Evolutionary conservation across 2,888 invertebrate genomes (phyloP).

Genomic region (Amphimallon solstitiale): DNA sequence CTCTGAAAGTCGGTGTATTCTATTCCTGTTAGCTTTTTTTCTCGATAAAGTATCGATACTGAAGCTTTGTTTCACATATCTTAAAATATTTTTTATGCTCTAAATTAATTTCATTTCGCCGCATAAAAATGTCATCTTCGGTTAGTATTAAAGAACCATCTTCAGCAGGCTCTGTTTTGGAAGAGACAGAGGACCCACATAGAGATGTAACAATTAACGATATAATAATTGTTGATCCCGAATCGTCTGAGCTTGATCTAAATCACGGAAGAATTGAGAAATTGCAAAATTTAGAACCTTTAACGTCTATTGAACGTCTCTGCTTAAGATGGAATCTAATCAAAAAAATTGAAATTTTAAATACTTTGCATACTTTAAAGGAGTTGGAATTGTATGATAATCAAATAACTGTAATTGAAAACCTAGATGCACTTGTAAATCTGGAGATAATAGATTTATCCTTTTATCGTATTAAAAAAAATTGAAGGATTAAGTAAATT

Average conservation of each 20-base stretch:
- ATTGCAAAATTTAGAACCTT: slow-evolving; percentile 83
- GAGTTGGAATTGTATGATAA: slow-evolving; percentile 98
- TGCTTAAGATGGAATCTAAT: slow-evolving; percentile 95
- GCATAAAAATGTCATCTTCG: too few relatives aligned
- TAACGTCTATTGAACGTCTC: slow-evolving; percentile 80
- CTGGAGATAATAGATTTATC: slow-evolving; percentile 94
- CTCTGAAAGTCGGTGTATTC: too few relatives aligned
- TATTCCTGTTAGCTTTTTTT: too few relatives aligned
- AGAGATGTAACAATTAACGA: slow-evolving; percentile 66
- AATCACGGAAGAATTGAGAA: slow-evolving; percentile 89
- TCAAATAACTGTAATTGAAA: slow-evolving; percentile 92
- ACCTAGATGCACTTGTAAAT: slow-evolving; percentile 86
- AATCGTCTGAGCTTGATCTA: slow-evolving; percentile 81
- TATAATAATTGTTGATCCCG: slow-evolving; percentile 73
- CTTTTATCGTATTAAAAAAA: slow-evolving; percentile 90
- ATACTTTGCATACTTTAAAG: slow-evolving; percentile 77
- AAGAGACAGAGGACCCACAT: slow-evolving; percentile 33
- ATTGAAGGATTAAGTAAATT: slow-evolving; percentile 85
- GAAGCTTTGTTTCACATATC: too few relatives aligned
- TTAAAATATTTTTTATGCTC: too few relatives aligned
- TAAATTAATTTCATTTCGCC: too few relatives aligned
- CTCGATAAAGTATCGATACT: too few relatives aligned
- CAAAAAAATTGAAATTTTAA: slow-evolving; percentile 90
- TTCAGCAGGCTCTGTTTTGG: background rate
- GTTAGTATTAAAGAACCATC: too few relatives aligned